Evolutionary conservation across 1,140 invertebrate genomes (phyloP), one percentile per base, ranked within the genome.

Genomic region (Wasmannia auropunctata): DNA sequence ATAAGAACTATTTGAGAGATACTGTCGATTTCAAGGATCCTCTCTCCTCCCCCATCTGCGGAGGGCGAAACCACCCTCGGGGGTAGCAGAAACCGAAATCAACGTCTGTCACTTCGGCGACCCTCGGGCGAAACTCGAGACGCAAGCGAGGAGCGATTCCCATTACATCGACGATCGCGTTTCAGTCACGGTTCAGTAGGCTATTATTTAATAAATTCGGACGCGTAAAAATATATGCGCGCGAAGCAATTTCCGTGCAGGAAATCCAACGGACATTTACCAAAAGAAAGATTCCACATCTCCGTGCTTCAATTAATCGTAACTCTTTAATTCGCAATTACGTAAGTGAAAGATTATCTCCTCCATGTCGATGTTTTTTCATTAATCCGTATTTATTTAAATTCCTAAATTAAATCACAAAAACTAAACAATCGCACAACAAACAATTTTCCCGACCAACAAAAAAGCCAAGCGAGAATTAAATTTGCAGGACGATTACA

Each of bases 401-500:
- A n/a, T n/a, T n/a, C n/a, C n/a, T n/a, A n/a, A n/a, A n/a, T n/a
- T n/a, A n/a, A n/a, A n/a, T 49, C 16, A 31, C 37, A n/a, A 14
- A 51, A 67, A 16, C 34, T 51, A n/a, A 51, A 54, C 43, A n/a
- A n/a, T n/a, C n/a, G n/a, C n/a, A 0, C 43, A 63, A 22, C 58
- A 46, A n/a, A 67, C 31, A 67, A 49, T 31, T 51, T 67, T 37
- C 3, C 28, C n/a, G 8, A 31, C 16, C 8, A 4, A 5, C 16
- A 25, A 83, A 74, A 72, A 60, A 34, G 25, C 37, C 46, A 83
- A 31, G 25, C 22, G 37, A 19, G 65, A 34, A 34, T 14, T 70
- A 40, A 34, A 83, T 83, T 72, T 72, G 22, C 51, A 46, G 51
- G 19, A 34, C 51, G 37, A 81, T 72, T 81, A 43, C 77, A 81